Evolutionary conservation across 2,797 vertebrate species (phyloP).

Genomic region (Chlorospingus flavigularis): DNA sequence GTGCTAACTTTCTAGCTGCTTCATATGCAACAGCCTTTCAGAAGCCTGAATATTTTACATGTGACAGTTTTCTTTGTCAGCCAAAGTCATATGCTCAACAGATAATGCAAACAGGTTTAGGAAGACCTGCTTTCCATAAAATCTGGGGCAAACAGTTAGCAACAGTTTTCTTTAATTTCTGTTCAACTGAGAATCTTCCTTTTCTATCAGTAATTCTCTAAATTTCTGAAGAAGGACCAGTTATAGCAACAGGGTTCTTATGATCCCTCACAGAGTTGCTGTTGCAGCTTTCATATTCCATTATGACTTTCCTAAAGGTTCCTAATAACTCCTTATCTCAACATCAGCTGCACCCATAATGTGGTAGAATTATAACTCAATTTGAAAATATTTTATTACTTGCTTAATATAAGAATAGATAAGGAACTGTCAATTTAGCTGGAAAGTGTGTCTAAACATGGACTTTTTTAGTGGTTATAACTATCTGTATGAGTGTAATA

Average conservation of each 20-base stretch:
- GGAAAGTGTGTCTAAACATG: background rate
- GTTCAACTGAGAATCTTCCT: background rate
- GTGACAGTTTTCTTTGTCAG: background rate
- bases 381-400: background rate
- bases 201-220: background rate
- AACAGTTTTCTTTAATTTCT: background rate
- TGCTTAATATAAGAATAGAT: background rate
- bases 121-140: background rate
- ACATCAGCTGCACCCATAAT: background rate
- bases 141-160: background rate
- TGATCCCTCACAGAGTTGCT: background rate
- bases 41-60: background rate
- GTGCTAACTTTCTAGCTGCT: background rate
- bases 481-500: background rate
- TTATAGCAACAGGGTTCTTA: background rate
- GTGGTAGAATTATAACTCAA: background rate
- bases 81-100: background rate
- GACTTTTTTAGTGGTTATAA: background rate
- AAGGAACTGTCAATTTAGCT: background rate
- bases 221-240: background rate
- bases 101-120: background rate
- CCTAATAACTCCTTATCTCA: background rate
- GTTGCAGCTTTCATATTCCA: background rate
- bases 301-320: background rate
- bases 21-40: background rate